A percentile compares a stretch with the other conserved stretches of the same genome.
Evolutionary conservation across 2,797 vertebrate genomes (phyloP).

Genomic region (Melanotaenia pygmaea): DNA sequence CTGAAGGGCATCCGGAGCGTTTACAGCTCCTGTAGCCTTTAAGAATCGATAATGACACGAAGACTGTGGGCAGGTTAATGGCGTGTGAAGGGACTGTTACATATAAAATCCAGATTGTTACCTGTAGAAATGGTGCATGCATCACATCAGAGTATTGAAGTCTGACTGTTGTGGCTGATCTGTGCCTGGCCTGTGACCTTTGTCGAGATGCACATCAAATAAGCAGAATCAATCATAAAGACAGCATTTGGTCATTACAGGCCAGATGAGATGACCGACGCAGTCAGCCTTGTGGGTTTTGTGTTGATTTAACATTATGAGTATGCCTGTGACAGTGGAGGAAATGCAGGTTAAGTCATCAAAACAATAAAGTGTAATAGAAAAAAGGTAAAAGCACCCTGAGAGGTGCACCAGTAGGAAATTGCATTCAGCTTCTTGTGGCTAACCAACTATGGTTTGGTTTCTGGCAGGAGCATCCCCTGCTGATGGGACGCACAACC

Average conservation of each 20-base stretch:
- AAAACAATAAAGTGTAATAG: conserved; percentile 54
- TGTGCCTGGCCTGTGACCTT: conserved; percentile 61
- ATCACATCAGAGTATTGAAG: conserved; percentile 63
- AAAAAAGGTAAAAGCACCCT: conserved; percentile 36
- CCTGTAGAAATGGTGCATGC: conserved; percentile 65
- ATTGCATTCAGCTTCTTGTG: conserved; percentile 44
- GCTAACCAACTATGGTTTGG: conserved; percentile 67
- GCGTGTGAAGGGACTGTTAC: conserved; percentile 71
- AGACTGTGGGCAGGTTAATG: conserved; percentile 75
- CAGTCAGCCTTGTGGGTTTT: conserved; percentile 49
- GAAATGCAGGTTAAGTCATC: conserved; percentile 36
- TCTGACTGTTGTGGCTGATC: conserved; percentile 64
- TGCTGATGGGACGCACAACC: conserved; percentile 74
- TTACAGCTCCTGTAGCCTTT: conserved; percentile 71
- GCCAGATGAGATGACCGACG: conserved; percentile 63
- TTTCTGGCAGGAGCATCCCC: conserved; percentile 65
- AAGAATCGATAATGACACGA: conserved; percentile 76
- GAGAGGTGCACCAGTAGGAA: conserved; percentile 34
- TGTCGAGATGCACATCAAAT: conserved; percentile 61
- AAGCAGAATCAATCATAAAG: conserved; percentile 70
- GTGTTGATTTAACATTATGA: conserved; percentile 67
- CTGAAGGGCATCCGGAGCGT: conserved; percentile 71
- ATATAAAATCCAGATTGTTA: conserved; percentile 73
- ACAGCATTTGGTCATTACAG: conserved; percentile 60
- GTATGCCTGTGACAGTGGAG: conserved; percentile 46